Percentiles rank a stretch among this genome's conserved stretches.
These are phyloP conservation scores for Scarus forsteni DNA, from an alignment of 2,797 vertebrate species.

Conservation along the genomic window DNA sequence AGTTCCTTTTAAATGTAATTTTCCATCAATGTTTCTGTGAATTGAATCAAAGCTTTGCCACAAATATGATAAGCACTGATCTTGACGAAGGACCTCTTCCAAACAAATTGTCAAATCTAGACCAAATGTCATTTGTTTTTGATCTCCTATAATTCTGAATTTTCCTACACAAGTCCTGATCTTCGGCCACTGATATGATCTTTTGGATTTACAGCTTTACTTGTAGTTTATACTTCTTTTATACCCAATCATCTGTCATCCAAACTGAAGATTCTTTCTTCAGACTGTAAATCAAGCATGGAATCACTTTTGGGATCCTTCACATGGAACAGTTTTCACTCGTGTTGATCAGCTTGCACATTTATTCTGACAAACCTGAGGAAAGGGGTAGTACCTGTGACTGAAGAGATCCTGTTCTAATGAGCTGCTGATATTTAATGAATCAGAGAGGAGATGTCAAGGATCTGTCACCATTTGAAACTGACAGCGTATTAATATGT, in stretches of 20 bases:
- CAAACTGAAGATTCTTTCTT: background rate
- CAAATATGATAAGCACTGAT: background rate
- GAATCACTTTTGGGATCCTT: background rate
- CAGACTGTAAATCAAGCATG: background rate
- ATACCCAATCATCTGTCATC: background rate
- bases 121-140: background rate
- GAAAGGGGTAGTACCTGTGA: too few relatives aligned
- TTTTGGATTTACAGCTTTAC: background rate
- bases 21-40: background rate
- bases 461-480: too few relatives aligned
- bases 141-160: background rate
- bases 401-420: too few relatives aligned
- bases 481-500: too few relatives aligned
- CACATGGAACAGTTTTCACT: background rate
- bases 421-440: too few relatives aligned
- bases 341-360: background rate
- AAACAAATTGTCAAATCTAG: background rate
- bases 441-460: too few relatives aligned
- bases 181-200: constrained; percentile 1
- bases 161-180: background rate
- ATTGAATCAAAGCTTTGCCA: background rate
- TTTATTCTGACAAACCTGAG: background rate
- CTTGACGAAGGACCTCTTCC: background rate
- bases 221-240: background rate
- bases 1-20: too few relatives aligned